A percentile compares a stretch with the other conserved stretches of the same genome.
phyloP scores from a whole-genome alignment of 2,113 vertebrate species.

The Fregata magnificens region DNA sequence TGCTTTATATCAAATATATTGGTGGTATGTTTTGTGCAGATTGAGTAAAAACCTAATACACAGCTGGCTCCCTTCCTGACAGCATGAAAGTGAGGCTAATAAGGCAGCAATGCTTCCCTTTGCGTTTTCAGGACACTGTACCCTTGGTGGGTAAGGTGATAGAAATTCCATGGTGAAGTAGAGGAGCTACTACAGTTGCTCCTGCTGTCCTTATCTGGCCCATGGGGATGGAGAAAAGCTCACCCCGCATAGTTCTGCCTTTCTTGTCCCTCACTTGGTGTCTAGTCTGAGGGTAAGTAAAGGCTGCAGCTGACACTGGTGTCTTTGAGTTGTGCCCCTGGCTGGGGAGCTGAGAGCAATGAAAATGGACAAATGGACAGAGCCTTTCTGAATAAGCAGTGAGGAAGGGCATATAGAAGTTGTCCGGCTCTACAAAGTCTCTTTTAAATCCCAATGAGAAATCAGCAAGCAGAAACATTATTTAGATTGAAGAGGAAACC shows the following conservation, averaged over 20 bases:
- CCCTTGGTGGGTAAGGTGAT: neutral
- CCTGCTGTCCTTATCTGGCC: neutral
- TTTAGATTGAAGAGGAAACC: neutral
- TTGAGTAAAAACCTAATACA: neutral
- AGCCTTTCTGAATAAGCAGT: neutral
- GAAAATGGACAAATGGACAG: neutral
- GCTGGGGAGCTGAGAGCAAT: neutral
- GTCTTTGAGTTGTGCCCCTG: neutral
- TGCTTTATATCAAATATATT: neutral
- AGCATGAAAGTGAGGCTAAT: neutral
- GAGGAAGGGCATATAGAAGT: neutral
- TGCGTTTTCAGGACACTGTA: neutral
- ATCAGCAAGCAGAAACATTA: neutral
- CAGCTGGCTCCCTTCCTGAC: neutral
- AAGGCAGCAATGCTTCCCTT: neutral
- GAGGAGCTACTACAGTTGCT: neutral
- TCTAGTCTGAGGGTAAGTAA: neutral
- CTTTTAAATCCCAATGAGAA: neutral
- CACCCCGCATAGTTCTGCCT: neutral
- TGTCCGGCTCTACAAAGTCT: neutral
- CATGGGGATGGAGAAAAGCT: neutral
- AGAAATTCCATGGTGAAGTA: neutral
- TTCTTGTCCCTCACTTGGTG: neutral
- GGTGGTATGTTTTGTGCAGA: neutral
- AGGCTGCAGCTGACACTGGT: neutral